These are phyloP conservation scores for Trichomalopsis sarcophagae DNA, from an alignment of 1,140 invertebrate genomes.

Conservation along the genomic window DNA sequence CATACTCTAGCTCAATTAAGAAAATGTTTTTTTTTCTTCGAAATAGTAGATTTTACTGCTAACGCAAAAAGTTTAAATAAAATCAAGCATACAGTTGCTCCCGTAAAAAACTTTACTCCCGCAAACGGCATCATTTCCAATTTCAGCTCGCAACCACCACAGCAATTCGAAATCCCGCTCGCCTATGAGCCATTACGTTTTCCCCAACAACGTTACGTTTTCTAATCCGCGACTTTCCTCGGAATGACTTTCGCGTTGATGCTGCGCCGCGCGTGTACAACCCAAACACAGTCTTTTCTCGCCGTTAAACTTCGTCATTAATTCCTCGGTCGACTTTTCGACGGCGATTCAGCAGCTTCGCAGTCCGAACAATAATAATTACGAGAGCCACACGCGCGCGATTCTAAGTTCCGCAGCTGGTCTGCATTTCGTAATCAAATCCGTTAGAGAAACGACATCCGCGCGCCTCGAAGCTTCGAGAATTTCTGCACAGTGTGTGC, in stretches of 20 bases:
- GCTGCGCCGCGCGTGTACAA: neutral
- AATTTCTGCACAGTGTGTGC: neutral
- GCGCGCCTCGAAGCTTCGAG: neutral
- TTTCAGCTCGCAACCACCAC: neutral
- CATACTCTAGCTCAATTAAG: too few species aligned
- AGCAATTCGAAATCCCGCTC: neutral
- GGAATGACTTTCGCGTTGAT: constrained; percentile 29
- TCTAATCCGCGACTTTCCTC: constrained; percentile 22
- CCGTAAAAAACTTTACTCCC: too few species aligned
- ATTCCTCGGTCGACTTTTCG: neutral
- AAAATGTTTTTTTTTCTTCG: too few species aligned
- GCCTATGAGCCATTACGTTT: constrained; percentile 31
- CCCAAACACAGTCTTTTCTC: neutral
- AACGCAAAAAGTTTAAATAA: too few species aligned
- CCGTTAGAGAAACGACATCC: neutral
- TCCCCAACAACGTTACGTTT: constrained; percentile 26
- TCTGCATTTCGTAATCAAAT: constrained; percentile 12
- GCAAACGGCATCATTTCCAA: too few species aligned
- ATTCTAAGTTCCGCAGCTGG: neutral
- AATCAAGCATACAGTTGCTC: too few species aligned
- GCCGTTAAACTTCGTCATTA: neutral
- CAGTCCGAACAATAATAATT: neutral
- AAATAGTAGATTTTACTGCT: too few species aligned
- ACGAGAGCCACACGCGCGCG: neutral
- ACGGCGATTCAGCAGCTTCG: neutral